phyloP scores from a whole-genome alignment of 1,140 invertebrate species.

The Delia radicum region DNA sequence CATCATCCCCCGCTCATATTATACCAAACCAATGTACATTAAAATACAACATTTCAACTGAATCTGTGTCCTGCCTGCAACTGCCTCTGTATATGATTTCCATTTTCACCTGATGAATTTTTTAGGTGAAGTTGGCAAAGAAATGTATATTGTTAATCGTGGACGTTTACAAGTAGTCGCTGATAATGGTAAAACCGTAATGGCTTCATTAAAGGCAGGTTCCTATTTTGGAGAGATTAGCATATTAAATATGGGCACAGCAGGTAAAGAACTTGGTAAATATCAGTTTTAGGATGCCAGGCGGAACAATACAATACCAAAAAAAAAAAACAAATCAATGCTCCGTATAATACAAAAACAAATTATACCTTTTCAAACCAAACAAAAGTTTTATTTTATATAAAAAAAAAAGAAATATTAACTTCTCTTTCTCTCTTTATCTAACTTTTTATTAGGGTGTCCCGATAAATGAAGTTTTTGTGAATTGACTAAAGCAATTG shows the following conservation, averaged over 20 bases:
- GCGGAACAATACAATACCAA: slow-evolving; percentile 57
- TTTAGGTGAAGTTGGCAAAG: slow-evolving; percentile 96
- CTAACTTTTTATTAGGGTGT: no score
- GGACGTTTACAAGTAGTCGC: slow-evolving; percentile 95
- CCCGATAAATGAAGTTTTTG: no score
- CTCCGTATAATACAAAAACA: no score
- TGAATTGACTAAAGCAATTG: no score
- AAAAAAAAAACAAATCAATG: neutral
- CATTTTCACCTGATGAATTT: neutral
- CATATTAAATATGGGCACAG: slow-evolving; percentile 99
- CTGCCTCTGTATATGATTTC: neutral
- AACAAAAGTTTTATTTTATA: neutral
- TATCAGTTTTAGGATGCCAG: slow-evolving; percentile 65
- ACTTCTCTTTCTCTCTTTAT: no score
- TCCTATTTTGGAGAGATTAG: slow-evolving; percentile 99
- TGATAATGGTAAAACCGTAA: slow-evolving; percentile 94
- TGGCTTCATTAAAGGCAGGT: slow-evolving; percentile 94
- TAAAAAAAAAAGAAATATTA: neutral
- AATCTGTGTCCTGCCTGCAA: neutral
- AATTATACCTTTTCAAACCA: no score
- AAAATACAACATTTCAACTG: neutral
- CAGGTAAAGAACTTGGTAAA: slow-evolving; percentile 95
- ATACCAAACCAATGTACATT: neutral
- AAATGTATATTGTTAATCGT: slow-evolving; percentile 99
- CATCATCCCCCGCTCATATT: neutral